Percentiles rank a stretch among this genome's conserved stretches.
Evolutionary conservation across 2,888 invertebrate genomes (phyloP).

Genomic region (Pristionchus exspectatus): DNA sequence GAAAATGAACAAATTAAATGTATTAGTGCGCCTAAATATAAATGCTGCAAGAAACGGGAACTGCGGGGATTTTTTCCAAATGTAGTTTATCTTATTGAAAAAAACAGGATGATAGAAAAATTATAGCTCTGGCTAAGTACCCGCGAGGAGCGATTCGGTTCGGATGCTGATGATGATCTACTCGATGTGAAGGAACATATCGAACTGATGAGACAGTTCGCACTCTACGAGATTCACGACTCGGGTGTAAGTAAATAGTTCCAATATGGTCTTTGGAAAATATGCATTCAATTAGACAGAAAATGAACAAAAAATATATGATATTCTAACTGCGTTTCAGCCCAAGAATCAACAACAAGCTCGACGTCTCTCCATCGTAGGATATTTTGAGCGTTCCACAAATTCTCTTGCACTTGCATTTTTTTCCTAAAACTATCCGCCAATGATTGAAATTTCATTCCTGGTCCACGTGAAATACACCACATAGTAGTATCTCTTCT

Average conservation of each 20-base stretch:
- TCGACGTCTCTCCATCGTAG: not conserved
- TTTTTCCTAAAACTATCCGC: not conserved
- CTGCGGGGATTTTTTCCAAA: too few species aligned
- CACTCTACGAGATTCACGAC: slow-evolving; percentile 87
- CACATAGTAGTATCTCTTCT: not conserved
- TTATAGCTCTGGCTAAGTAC: slow-evolving; percentile 90
- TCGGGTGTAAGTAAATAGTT: slow-evolving; percentile 80
- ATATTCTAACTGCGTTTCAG: not conserved
- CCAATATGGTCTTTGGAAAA: too few species aligned
- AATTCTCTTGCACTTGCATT: slow-evolving; percentile 9
- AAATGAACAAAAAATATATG: too few species aligned
- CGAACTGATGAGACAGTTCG: slow-evolving; percentile 89
- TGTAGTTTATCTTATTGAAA: too few species aligned
- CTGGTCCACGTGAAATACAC: too few species aligned
- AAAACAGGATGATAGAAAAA: too few species aligned
- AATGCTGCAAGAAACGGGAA: too few species aligned
- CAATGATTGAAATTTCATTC: too few species aligned
- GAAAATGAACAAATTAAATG: not conserved
- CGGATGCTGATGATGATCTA: slow-evolving; percentile 80
- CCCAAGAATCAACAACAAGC: not conserved
- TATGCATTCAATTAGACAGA: too few species aligned
- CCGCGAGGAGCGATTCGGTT: slow-evolving; percentile 85
- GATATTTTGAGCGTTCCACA: not conserved
- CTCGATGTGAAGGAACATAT: slow-evolving; percentile 88
- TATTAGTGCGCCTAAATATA: not conserved